Evolutionary conservation across 2,797 vertebrate genomes (phyloP), one percentile per base, ranked within the genome.

Genomic region (Molothrus ater): DNA sequence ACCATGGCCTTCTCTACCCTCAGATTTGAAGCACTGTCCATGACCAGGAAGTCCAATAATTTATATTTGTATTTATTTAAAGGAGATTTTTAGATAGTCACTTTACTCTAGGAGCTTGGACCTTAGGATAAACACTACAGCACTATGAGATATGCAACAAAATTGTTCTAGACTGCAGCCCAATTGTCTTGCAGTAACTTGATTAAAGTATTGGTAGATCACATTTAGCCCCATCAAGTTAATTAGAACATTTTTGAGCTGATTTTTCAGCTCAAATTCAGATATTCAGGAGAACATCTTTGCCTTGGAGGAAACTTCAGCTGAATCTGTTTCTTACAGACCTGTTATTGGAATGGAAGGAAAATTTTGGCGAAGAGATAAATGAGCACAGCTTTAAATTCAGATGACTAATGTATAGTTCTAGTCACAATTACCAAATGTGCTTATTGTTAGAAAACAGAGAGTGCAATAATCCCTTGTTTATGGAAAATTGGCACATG

Each of bases 381-480:
- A 87, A 87, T 64, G 22, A 90, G 6, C n/a, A 68, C 32, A 69
- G 43, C 80, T 96, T 92, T 85, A 87, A 86, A 93, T 92, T 89
- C 1, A 1, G 60, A 85, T 76, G 31, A 93, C 87, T 54, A 43
- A 61, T 12, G 0, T 91, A 57, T 34, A 87, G 60, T 86, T 92
- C 72, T 80, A 94, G 69, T 83, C 32, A 85, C 54, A 89, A 91
- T 95, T 87, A 91, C 75, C 45, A 88, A 86, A 89, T 4, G 17
- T 96, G 86, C 79, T 95, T 80, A 93, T 93, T 96, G 89, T 96
- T 94, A 94, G 81, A 72, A 95, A 97, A 96, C 79, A 94, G 91
- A 72, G 74, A 71, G 42, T 89, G 75, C 74, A 96, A 87, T 84
- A 95, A 92, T 89, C 81, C 43, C 75, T 89, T 92, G 78, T 85